Evolutionary conservation across 2,113 vertebrate species (phyloP), one percentile per base, ranked within the genome.

Genomic region (Egretta garzetta): DNA sequence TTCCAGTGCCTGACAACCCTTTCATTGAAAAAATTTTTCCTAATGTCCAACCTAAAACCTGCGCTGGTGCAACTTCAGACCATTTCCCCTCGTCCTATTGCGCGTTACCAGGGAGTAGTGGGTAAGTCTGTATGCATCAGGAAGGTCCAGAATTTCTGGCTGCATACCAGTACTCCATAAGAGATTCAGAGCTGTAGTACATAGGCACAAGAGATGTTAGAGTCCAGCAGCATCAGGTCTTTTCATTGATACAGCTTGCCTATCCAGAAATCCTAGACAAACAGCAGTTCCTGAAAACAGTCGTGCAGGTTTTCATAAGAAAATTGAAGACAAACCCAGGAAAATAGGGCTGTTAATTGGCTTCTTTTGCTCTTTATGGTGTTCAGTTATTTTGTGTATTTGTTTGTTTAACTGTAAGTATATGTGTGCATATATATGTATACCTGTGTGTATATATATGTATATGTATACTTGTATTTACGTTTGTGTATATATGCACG

Each of bases 171-270:
- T 37, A 22, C 10, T 41, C 15, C 12, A 2, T 60, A 43, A 66
- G 17, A n/a, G 6, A 28, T 53, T 17, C 56, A 83, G 41, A 75
- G 14, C 47, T 71, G 13, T 45, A 41, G 16, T 39, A 71, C 41
- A 14, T 4, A 62, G 2, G 4, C 16, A 45, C 4, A 67, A 79
- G 24, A 75, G 53, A 43, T 56, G 27, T 12, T 21, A 20, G 12
- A 53, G 12, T 49, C 6, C 14, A 24, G 6, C 10, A 63, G 2
- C 4, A 39, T 49, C 20, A 66, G 26, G 8, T 3, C 7, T 53
- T 85, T 77, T 77, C 27, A 8, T 32, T 66, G 8, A 8, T 39
- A 52, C 1, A 1, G 3, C 15, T 67, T 0, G 0, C 6, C 12
- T 75, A 90, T 85, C 24, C n/a, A 82, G 64, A 67, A 85, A 85